Percentiles rank a stretch among this genome's conserved stretches.
Evolutionary conservation across 2,113 vertebrate species (phyloP).

Genomic region (Nanger granti): DNA sequence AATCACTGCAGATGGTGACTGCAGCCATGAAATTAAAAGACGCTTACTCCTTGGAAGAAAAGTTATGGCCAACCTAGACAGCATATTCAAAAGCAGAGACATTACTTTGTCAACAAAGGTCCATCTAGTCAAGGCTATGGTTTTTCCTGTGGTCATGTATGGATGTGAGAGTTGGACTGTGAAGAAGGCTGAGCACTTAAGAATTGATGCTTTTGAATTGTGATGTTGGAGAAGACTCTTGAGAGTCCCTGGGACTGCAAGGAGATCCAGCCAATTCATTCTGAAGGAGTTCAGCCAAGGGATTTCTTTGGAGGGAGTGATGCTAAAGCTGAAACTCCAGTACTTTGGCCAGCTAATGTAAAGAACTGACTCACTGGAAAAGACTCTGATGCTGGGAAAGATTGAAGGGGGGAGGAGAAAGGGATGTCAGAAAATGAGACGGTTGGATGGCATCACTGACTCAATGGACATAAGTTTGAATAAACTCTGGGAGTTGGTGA

Average conservation of each 20-base stretch:
- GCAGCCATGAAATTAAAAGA: too few relatives aligned
- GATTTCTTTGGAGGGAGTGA: too few relatives aligned
- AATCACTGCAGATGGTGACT: too few relatives aligned
- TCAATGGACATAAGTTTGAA: background rate
- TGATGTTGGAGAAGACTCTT: background rate
- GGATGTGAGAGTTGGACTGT: too few relatives aligned
- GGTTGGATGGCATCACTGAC: background rate
- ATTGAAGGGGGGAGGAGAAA: fast-evolving
- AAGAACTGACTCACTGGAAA: background rate
- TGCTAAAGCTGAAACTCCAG: background rate
- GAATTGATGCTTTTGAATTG: background rate
- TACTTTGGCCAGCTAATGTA: background rate
- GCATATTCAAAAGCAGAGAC: too few relatives aligned
- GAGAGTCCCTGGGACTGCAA: background rate
- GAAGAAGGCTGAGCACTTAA: background rate
- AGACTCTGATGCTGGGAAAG: background rate
- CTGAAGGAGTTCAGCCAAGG: too few relatives aligned
- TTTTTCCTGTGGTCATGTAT: too few relatives aligned
- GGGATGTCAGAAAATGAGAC: background rate
- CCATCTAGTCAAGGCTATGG: too few relatives aligned
- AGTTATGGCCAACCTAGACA: too few relatives aligned
- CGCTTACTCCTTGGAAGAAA: too few relatives aligned
- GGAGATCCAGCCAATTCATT: background rate
- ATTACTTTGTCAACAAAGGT: too few relatives aligned
- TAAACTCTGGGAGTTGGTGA: background rate